A percentile compares a stretch with the other conserved stretches of the same genome.
phyloP scores from a whole-genome alignment of 2,888 invertebrate species.

The Drosophila gaucha region DNA sequence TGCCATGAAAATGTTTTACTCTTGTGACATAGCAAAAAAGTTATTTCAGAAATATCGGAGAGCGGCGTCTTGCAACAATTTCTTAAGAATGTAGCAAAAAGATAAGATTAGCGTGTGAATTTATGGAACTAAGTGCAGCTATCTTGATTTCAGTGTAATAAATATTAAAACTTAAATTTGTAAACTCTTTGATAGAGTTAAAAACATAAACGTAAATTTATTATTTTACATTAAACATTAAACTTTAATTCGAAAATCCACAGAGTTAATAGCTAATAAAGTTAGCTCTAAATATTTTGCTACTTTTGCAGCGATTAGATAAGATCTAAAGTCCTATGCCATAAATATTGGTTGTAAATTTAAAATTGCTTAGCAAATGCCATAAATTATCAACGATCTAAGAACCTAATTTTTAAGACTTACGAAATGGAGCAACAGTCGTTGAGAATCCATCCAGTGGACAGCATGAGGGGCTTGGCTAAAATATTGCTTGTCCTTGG shows the following conservation, averaged over 20 bases:
- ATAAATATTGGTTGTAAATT: constrained; percentile 29
- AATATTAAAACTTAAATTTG: neutral
- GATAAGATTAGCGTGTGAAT: neutral
- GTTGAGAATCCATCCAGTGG: neutral
- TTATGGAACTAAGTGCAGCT: too few species aligned
- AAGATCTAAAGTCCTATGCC: constrained; percentile 1
- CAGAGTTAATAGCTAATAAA: too few species aligned
- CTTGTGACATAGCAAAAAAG: neutral
- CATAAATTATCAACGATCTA: constrained; percentile 23
- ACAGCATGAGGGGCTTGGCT: constrained; percentile 38
- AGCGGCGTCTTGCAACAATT: neutral
- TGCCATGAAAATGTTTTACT: neutral
- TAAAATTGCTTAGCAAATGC: neutral
- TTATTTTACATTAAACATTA: neutral
- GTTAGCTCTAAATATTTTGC: too few species aligned
- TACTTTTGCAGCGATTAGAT: constrained; percentile 32
- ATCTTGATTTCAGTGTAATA: too few species aligned
- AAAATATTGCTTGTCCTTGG: constrained; percentile 5
- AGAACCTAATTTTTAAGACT: neutral
- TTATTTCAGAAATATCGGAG: neutral
- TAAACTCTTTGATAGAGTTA: neutral
- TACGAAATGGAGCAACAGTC: constrained; percentile 19
- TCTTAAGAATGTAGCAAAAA: neutral
- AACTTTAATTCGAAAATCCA: too few species aligned
- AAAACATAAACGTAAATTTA: neutral